Conservation (phyloP, 2,888 invertebrate species). For the Eupithecia vulgata region DNA sequence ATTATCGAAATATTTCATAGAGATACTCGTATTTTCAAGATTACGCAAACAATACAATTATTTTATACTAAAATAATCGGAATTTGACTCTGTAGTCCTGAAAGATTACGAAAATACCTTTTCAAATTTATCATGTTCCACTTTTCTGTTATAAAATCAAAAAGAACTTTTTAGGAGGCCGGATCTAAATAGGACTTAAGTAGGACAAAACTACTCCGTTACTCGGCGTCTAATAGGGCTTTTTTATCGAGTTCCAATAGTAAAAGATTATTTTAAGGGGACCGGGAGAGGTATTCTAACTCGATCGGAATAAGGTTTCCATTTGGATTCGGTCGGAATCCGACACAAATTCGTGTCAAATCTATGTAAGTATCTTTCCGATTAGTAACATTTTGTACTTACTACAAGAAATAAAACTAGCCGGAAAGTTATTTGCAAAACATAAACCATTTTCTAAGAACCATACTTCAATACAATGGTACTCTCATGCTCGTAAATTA, state of each 20-base stretch:
- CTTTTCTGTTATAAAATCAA: too few relatives aligned
- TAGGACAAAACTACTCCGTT: background rate
- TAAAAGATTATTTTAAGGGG: background rate
- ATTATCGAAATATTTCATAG: background rate
- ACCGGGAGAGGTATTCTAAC: background rate
- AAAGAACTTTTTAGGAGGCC: too few relatives aligned
- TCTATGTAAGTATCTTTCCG: background rate
- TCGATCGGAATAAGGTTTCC: background rate
- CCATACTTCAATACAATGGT: background rate
- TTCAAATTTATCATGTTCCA: background rate
- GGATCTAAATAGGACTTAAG: background rate
- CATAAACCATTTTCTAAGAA: background rate
- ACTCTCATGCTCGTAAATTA: background rate
- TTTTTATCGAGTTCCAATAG: background rate
- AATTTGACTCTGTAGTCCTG: background rate
- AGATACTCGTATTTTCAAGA: background rate
- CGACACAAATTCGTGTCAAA: background rate
- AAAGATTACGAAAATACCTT: background rate
- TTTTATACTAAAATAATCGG: background rate
- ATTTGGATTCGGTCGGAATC: background rate
- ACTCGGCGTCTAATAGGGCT: background rate
- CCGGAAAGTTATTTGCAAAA: background rate
- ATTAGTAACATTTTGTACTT: background rate
- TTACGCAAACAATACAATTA: background rate
- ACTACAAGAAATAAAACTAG: background rate